Percentiles rank a stretch among this genome's conserved stretches.
phyloP scores from a whole-genome alignment of 1,140 invertebrate species.

The Eupristina koningsbergeri region DNA sequence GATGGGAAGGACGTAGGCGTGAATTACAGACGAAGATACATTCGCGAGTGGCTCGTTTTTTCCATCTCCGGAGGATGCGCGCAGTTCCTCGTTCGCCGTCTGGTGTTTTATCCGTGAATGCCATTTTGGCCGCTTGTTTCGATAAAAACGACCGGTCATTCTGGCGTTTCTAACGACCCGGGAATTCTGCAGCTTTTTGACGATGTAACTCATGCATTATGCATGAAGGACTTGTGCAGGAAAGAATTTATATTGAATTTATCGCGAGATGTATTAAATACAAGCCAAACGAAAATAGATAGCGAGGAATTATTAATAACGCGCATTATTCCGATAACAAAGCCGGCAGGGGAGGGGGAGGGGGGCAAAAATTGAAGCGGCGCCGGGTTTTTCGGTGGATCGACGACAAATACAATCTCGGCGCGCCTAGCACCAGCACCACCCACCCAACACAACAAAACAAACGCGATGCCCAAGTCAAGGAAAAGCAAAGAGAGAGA shows the following conservation, averaged over 20 bases:
- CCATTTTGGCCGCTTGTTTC: slow-evolving; percentile 26
- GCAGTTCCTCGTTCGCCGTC: neutral
- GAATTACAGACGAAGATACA: slow-evolving; percentile 66
- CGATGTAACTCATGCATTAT: slow-evolving; percentile 23
- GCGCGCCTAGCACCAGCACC: too few relatives aligned
- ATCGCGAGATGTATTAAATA: neutral
- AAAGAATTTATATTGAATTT: slow-evolving; percentile 5
- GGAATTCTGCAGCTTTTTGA: slow-evolving; percentile 7
- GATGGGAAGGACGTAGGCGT: slow-evolving; percentile 66
- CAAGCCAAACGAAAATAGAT: neutral
- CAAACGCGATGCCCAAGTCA: too few relatives aligned
- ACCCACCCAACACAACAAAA: too few relatives aligned
- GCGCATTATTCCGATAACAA: neutral
- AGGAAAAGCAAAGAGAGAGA: too few relatives aligned
- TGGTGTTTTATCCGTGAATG: slow-evolving; percentile 15
- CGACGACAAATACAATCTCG: too few relatives aligned
- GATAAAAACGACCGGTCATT: slow-evolving; percentile 18
- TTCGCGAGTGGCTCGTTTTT: slow-evolving; percentile 49
- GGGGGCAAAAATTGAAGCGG: too few relatives aligned
- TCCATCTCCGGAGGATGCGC: neutral
- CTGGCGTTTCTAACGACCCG: slow-evolving; percentile 1
- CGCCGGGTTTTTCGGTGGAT: too few relatives aligned
- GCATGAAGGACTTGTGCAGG: neutral
- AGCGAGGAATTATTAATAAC: neutral
- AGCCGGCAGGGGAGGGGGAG: too few relatives aligned